These are phyloP conservation scores for Melikaiella ostensackeni DNA, from an alignment of 2,888 invertebrate species.

Conservation along the genomic window DNA sequence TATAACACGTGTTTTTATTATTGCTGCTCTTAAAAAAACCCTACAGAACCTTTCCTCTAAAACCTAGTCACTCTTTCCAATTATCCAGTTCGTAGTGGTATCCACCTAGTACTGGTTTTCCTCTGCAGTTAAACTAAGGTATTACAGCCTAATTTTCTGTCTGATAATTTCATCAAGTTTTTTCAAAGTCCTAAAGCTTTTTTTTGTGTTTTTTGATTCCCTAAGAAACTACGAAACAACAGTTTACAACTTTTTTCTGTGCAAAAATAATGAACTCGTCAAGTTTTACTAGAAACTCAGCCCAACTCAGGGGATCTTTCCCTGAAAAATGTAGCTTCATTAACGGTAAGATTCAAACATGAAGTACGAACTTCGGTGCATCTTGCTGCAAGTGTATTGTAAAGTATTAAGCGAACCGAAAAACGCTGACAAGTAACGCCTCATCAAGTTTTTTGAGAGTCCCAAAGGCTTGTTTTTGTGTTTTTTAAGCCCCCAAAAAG, in stretches of 20 bases:
- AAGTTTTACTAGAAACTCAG: constrained; percentile 17
- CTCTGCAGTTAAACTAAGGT: too few relatives aligned
- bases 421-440: constrained; percentile 38
- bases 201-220: too few relatives aligned
- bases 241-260: background rate
- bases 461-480: too few relatives aligned
- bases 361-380: background rate
- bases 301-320: background rate
- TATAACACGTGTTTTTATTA: too few relatives aligned
- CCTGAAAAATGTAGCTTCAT: constrained; percentile 22
- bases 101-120: too few relatives aligned
- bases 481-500: too few relatives aligned
- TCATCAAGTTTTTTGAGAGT: too few relatives aligned
- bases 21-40: too few relatives aligned
- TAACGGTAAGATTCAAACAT: constrained; percentile 30
- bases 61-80: too few relatives aligned
- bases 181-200: background rate
- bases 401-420: constrained; percentile 32
- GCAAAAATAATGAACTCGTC: background rate
- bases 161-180: background rate
- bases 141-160: background rate
- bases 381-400: constrained; percentile 29
- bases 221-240: background rate
- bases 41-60: too few relatives aligned
- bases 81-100: too few relatives aligned